Conservation (phyloP, 2,113 vertebrate species). For the Nematolebias whitei region DNA sequence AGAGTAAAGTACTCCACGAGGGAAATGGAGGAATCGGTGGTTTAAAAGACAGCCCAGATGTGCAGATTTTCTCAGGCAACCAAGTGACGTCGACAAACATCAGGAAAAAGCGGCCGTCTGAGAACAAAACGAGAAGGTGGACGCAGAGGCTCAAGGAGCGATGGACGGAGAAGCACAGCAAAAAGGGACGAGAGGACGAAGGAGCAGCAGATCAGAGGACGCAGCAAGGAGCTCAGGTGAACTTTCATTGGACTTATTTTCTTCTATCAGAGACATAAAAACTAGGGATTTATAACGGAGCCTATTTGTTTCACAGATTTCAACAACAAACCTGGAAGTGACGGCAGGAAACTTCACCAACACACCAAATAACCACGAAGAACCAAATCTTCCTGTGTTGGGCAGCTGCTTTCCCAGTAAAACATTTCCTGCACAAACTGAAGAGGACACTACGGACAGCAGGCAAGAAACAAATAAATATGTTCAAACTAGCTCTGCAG, state of each 20-base stretch:
- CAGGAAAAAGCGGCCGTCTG: constrained; percentile 39
- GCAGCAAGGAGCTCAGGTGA: constrained; percentile 47
- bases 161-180: constrained; percentile 66
- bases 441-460: constrained; percentile 5
- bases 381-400: neutral
- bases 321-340: constrained; percentile 19
- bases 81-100: constrained; percentile 30
- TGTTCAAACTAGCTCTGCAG: neutral
- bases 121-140: constrained; percentile 71
- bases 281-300: neutral
- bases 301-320: constrained; percentile 35
- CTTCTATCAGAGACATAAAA: neutral
- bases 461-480: constrained; percentile 59
- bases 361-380: constrained; percentile 18
- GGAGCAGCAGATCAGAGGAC: constrained; percentile 7
- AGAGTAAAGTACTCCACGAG: neutral
- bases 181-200: constrained; percentile 47
- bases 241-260: constrained; percentile 14
- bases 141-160: constrained; percentile 75
- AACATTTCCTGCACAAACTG: constrained; percentile 7
- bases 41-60: constrained; percentile 28
- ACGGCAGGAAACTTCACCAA: constrained; percentile 18
- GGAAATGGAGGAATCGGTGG: constrained; percentile 41
- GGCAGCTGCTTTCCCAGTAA: constrained; percentile 20
- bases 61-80: constrained; percentile 1